Evolutionary conservation across 2,888 invertebrate genomes (phyloP).

Genomic region (Eilema depressum): DNA sequence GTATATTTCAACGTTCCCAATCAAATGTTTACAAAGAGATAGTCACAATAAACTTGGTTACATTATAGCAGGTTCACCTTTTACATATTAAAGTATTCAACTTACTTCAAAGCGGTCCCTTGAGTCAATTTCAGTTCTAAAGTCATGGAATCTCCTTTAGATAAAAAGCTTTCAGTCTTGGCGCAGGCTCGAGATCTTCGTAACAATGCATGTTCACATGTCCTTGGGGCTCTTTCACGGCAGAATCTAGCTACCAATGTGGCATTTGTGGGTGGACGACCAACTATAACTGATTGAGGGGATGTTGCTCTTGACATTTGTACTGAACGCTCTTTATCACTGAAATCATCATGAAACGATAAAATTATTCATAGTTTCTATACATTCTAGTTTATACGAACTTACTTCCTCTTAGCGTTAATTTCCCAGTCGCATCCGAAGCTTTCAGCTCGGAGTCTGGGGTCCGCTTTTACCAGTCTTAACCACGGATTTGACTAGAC

Average conservation of each 20-base stretch:
- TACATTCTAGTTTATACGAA: no score
- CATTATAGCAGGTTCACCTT: conserved; percentile 7
- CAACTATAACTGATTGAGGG: conserved; percentile 80
- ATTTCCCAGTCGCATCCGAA: no score
- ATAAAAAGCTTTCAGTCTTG: conserved; percentile 93
- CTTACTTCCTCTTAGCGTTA: no score
- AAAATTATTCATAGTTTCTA: background rate
- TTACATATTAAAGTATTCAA: conserved; percentile 22
- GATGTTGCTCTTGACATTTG: conserved; percentile 84
- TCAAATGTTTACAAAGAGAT: conserved; percentile 10
- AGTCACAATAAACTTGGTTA: background rate
- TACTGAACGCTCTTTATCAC: conserved; percentile 82
- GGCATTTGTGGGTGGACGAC: conserved; percentile 90
- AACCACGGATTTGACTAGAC: no score
- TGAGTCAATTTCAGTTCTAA: conserved; percentile 93
- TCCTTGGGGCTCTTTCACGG: conserved; percentile 92
- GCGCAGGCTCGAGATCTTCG: conserved; percentile 91
- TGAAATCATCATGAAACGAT: conserved; percentile 50
- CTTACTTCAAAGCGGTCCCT: conserved; percentile 94
- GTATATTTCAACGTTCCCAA: background rate
- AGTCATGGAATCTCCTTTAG: conserved; percentile 93
- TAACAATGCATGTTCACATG: conserved; percentile 93
- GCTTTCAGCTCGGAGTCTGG: no score
- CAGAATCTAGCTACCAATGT: conserved; percentile 94
- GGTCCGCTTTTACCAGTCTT: no score